Evolutionary conservation across 1,140 invertebrate genomes (phyloP).

Genomic region (Pseudoatta argentina): DNA sequence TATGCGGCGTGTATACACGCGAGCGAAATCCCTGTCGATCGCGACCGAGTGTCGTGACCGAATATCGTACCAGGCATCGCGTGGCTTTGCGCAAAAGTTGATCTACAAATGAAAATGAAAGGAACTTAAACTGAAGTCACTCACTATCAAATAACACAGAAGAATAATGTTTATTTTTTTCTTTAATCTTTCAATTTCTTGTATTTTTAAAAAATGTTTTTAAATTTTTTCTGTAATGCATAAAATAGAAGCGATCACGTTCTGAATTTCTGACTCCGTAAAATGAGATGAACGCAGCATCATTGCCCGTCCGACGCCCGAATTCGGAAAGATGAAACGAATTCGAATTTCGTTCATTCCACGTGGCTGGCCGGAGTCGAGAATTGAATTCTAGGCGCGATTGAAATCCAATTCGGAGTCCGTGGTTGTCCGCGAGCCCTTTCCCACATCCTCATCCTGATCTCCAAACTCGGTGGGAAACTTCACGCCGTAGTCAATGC

Average conservation of each 20-base stretch:
- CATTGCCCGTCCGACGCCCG: conserved; percentile 67
- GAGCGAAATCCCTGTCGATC: conserved; percentile 22
- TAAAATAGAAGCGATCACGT: conserved; percentile 31
- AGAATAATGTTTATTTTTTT: background rate
- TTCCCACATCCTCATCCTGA: conserved; percentile 39
- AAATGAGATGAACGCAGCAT: conserved; percentile 64
- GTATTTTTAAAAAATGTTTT: no score
- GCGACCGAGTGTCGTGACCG: conserved; percentile 38
- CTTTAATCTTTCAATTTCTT: background rate
- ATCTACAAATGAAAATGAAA: conserved; percentile 33
- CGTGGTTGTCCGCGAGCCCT: conserved; percentile 42
- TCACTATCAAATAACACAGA: background rate
- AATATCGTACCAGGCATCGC: conserved; percentile 61
- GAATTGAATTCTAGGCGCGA: conserved; percentile 78
- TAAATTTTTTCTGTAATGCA: background rate
- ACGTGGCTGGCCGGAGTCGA: conserved; percentile 61
- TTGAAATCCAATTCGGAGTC: conserved; percentile 78
- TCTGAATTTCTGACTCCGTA: conserved; percentile 27
- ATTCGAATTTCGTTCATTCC: conserved; percentile 63
- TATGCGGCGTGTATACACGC: conserved; percentile 37
- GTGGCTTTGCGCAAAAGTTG: conserved; percentile 17
- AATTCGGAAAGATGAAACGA: conserved; percentile 57
- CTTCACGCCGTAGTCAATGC: conserved; percentile 46
- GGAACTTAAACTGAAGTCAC: conserved; percentile 3
- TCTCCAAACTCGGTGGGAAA: conserved; percentile 39